Evolutionary conservation across 2,113 vertebrate genomes (phyloP).

Genomic region (Ellobius talpinus): DNA sequence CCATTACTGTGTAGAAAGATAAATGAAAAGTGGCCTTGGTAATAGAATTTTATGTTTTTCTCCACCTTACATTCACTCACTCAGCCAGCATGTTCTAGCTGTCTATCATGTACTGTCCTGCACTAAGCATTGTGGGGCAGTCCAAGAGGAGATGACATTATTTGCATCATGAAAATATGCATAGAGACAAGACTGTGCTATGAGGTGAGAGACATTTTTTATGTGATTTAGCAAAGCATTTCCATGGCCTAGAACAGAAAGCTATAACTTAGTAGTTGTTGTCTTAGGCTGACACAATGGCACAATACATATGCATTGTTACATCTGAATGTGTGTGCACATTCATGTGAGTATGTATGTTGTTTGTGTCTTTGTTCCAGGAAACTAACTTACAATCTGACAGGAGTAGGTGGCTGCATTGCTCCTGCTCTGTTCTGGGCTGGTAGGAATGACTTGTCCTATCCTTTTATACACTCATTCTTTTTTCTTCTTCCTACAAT

Average conservation of each 20-base stretch:
- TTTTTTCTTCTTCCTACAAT: neutral
- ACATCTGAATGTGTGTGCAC: neutral
- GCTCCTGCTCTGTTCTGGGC: neutral
- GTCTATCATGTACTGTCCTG: rapidly evolving
- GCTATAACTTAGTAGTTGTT: neutral
- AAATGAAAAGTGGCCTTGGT: neutral
- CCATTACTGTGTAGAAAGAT: neutral
- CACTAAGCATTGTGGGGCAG: neutral
- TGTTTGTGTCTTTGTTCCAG: neutral
- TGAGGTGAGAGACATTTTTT: neutral
- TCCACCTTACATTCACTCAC: neutral
- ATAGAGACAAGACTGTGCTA: neutral
- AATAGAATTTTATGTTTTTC: neutral
- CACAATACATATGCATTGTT: too few species aligned
- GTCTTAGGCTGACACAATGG: neutral
- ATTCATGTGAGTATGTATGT: neutral
- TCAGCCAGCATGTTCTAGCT: neutral
- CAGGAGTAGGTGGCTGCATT: neutral
- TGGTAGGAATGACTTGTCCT: neutral
- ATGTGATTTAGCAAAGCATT: neutral
- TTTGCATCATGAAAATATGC: neutral
- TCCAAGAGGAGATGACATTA: neutral
- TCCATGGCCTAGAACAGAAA: neutral
- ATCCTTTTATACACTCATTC: neutral
- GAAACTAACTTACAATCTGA: neutral